A percentile compares a stretch with the other conserved stretches of the same genome.
Conservation (phyloP, 2,113 vertebrate species). For the Ptyas mucosa region DNA sequence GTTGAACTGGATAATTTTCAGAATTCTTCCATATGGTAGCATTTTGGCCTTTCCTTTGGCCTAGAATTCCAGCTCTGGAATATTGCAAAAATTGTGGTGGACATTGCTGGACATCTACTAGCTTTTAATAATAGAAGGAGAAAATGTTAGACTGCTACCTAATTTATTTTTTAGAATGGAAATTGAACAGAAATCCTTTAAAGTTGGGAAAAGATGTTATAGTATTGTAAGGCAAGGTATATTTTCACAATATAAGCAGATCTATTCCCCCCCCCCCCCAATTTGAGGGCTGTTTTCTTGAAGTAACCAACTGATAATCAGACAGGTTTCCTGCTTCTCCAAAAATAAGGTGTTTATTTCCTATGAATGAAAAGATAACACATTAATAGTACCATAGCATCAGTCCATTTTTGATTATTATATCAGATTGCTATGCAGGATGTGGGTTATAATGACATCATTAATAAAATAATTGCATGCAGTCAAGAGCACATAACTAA, state of each 20-base stretch:
- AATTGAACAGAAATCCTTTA: not conserved
- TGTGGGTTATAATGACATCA: not conserved
- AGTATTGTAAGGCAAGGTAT: not conserved
- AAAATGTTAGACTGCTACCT: not conserved
- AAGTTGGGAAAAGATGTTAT: not conserved
- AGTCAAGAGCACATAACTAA: not conserved
- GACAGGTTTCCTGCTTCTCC: not conserved
- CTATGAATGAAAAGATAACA: not conserved
- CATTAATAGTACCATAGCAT: not conserved
- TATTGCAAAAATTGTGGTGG: not conserved
- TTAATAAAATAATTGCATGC: not conserved
- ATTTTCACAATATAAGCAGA: too few relatives aligned
- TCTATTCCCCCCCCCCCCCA: not conserved
- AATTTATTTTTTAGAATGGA: not conserved
- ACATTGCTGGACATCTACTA: not conserved
- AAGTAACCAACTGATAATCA: not conserved
- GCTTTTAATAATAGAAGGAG: not conserved
- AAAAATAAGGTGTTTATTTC: too few relatives aligned
- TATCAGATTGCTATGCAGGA: not conserved
- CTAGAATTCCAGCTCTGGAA: not conserved
- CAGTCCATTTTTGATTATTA: not conserved
- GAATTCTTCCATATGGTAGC: not conserved
- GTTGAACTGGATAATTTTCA: not conserved
- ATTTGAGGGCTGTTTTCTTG: not conserved
- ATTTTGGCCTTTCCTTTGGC: not conserved